Percentiles rank a stretch among this genome's conserved stretches.
These are phyloP conservation scores for Tolmerus cingulatus DNA, from an alignment of 2,888 invertebrate genomes.

Conservation along the genomic window DNA sequence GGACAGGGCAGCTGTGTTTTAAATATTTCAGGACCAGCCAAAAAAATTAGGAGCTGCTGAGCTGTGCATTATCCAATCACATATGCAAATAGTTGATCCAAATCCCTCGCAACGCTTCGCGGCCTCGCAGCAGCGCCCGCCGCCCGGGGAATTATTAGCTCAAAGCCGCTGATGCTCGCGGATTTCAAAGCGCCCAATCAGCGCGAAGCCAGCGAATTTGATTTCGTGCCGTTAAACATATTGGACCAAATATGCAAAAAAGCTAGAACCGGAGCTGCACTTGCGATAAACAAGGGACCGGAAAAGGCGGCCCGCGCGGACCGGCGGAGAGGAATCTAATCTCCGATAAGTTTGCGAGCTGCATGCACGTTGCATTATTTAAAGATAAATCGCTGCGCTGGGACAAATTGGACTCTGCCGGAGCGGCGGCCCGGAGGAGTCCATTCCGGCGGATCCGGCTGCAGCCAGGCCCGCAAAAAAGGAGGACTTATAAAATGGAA, in stretches of 20 bases:
- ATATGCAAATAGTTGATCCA: background rate
- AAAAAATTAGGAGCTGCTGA: background rate
- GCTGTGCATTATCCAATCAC: background rate
- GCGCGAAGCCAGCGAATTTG: background rate
- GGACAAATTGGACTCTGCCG: constrained; percentile 26
- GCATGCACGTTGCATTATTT: constrained; percentile 37
- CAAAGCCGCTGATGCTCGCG: background rate
- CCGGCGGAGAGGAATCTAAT: background rate
- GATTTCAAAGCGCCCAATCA: background rate
- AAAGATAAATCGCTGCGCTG: constrained; percentile 31
- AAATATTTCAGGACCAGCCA: background rate
- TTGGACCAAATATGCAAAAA: background rate
- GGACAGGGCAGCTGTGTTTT: background rate
- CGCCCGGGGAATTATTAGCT: background rate
- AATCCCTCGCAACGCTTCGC: background rate
- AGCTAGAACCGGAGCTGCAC: background rate
- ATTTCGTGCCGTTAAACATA: background rate
- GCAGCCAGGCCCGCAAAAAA: background rate
- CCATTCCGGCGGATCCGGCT: background rate
- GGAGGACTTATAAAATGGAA: constrained; percentile 18
- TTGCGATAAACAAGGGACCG: background rate
- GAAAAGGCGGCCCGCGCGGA: background rate
- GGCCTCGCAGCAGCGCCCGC: background rate
- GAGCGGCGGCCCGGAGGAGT: background rate
- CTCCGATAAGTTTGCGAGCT: constrained; percentile 29